Base-by-base conservation (phyloP, 2,797 vertebrate genomes). In the Loris lydekkerianus region DNA sequence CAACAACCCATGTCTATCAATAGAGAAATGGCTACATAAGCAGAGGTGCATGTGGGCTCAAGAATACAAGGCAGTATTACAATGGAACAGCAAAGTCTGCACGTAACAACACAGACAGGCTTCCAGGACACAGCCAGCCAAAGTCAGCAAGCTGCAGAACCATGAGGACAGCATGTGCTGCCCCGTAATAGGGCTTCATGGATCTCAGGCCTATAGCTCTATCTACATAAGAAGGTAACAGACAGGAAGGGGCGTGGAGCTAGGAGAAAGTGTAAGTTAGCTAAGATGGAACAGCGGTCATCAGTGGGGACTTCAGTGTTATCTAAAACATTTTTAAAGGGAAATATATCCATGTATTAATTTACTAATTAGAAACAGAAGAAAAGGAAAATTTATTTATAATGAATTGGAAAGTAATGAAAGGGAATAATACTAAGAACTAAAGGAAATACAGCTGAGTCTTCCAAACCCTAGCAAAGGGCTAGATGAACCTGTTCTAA, bases 291-390 rank as follows among this genome's bases (percentile, higher is more conserved):
- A 17, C 15, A 34, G 27, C 14, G 27, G 31, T 61, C 67, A 58
- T 6, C 23, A 31, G 13, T 40, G 15, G 14, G 29, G 1, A 86
- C 5, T 67, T 73, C 21, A 72, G 21, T 20, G 23, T 61, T 43
- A 60, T 27, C 37, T 31, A 63, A 96, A 73, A 70, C 11, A 72
- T 88, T 27, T 76, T 91, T 37, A 95, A 92, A 91, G 34, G 61
- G 18, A 85, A 86, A 56, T 25, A 83, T 15, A 65, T 65, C 70
- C 49, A 17, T 61, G 9, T 82, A 34, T 29, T 76, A 77, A 43
- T 60, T 77, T 11, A 46, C 11, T 88, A 73, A 95, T 81, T 81
- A 61, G 40, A 93, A 93, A 93, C 76, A 63, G 43, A 93, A 73
- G 27, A 23, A 93, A 93, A 96, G 73, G 23, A 60, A 86, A 84